Evolutionary conservation across 2,113 vertebrate species (phyloP), one percentile per base, ranked within the genome.

Genomic region (Callionymus lyra): DNA sequence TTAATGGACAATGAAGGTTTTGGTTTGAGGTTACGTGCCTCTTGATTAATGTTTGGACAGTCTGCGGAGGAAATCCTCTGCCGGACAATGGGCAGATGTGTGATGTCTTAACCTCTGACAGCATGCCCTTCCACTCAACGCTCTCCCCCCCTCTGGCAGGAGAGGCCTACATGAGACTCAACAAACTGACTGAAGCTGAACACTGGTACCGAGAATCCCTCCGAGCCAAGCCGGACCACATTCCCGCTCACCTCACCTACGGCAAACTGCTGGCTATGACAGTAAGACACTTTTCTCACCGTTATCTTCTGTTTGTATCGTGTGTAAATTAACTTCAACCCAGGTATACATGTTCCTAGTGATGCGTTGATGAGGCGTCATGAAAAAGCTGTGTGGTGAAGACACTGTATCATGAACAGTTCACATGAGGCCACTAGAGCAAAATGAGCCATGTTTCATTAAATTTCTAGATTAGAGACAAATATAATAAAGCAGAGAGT

Each of bases 231-330:
- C 91, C 88, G 0, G 93, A 98, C 73, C 95, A 98, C 72, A 91
- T 98, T 9, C 95, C 95, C 35, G 95, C 94, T 15, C 95, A 98
- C 63, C 91, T 98, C 49, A 98, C 95, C 18, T 98, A 96, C 0
- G 95, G 92, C 35, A 98, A 98, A 41, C 86, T 98, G 1, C 82
- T 98, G 44, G 90, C 95, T 4, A 69, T 92, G 32, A 97, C 89
- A 50, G 94, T 98, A 73, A 90, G 89, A 4, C 31, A 16, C 27
- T 1, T 2, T 2, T 44, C 15, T 27, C n/a, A n/a, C n/a, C n/a
- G n/a, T n/a, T n/a, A n/a, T n/a, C n/a, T n/a, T n/a, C n/a, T n/a
- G n/a, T n/a, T n/a, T n/a, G n/a, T n/a, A n/a, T n/a, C n/a, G n/a
- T n/a, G n/a, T n/a, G n/a, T n/a, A n/a, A n/a, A n/a, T n/a, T n/a